These are phyloP conservation scores for Poecile montanus DNA, from an alignment of 2,797 vertebrate genomes.

Conservation along the genomic window DNA sequence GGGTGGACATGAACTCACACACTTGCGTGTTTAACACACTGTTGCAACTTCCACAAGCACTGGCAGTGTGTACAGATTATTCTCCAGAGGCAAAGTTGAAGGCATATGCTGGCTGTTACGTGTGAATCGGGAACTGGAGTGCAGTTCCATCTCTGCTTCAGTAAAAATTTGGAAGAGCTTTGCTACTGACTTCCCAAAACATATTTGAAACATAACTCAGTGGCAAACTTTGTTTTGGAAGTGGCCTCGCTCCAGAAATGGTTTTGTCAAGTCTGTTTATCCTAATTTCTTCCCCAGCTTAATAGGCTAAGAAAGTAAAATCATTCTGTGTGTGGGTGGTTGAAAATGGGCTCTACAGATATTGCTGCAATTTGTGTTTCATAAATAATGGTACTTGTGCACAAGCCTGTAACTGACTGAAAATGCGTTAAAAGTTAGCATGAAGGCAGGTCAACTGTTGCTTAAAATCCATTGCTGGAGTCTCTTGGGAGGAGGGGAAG, in stretches of 20 bases:
- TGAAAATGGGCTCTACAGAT: slow-evolving; percentile 32
- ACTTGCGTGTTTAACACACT: neutral
- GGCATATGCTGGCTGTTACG: neutral
- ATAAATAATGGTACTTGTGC: neutral
- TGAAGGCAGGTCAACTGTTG: neutral
- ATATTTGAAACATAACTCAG: slow-evolving; percentile 58
- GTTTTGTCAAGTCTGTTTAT: slow-evolving; percentile 58
- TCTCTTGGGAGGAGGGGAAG: neutral
- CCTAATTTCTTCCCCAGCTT: neutral
- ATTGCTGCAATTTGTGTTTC: slow-evolving; percentile 12
- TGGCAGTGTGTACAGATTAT: neutral
- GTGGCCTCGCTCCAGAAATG: neutral
- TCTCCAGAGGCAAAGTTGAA: neutral
- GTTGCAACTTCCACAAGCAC: rapidly evolving
- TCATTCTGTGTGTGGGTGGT: slow-evolving; percentile 5
- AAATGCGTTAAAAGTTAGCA: neutral
- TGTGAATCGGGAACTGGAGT: neutral
- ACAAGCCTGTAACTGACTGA: slow-evolving; percentile 19
- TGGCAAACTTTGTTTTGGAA: slow-evolving; percentile 64
- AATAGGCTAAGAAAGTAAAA: slow-evolving; percentile 56
- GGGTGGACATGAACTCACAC: neutral
- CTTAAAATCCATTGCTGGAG: neutral
- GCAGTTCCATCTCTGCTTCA: neutral
- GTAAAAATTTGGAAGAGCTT: slow-evolving; percentile 37
- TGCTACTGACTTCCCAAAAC: slow-evolving; percentile 42